These are phyloP conservation scores for Tetranychus piercei DNA, from an alignment of 2,888 invertebrate genomes.

Conservation along the genomic window DNA sequence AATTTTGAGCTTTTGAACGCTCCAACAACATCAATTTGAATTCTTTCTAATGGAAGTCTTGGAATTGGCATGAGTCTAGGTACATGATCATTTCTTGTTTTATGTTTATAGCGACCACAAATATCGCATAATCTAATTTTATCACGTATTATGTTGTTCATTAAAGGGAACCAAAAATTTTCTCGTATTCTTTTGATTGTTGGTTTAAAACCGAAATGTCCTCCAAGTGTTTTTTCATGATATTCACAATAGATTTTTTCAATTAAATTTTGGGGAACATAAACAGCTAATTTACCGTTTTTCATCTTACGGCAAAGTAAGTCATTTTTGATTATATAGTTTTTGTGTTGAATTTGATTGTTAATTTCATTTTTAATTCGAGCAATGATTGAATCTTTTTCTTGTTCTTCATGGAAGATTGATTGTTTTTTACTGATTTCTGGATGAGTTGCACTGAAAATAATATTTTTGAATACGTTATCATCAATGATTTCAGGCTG, in stretches of 20 bases:
- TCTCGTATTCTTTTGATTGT: not conserved
- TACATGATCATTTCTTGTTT: not conserved
- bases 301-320: too few relatives aligned
- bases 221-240: not conserved
- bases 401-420: too few relatives aligned
- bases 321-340: too few relatives aligned
- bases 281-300: too few relatives aligned
- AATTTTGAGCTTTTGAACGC: not conserved
- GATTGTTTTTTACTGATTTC: too few relatives aligned
- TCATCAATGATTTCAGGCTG: too few relatives aligned
- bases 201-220: not conserved
- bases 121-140: not conserved
- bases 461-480: too few relatives aligned
- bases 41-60: not conserved
- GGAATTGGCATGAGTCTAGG: not conserved
- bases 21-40: conserved; percentile 6
- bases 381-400: too few relatives aligned
- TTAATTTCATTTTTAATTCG: too few relatives aligned
- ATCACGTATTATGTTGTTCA: not conserved
- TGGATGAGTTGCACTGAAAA: too few relatives aligned
- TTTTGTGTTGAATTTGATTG: too few relatives aligned
- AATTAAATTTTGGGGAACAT: too few relatives aligned
- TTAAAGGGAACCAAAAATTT: not conserved
- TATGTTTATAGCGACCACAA: not conserved
- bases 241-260: not conserved